Percentiles rank a stretch among this genome's conserved stretches.
Evolutionary conservation across 1,140 invertebrate genomes (phyloP).

Genomic region (Brachionus paranguensis): DNA sequence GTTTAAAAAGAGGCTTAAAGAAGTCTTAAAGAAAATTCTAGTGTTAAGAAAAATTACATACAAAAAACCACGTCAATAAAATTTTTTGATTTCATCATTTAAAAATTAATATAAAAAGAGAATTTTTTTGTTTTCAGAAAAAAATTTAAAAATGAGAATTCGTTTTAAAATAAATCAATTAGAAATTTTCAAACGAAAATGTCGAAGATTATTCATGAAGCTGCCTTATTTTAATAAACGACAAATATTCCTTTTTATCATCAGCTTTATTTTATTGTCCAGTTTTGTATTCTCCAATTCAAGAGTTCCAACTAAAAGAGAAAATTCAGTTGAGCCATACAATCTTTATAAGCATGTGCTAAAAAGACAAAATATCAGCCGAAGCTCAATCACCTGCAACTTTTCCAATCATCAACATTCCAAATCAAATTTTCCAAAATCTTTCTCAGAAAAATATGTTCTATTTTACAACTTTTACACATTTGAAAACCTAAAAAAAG

Average conservation of each 20-base stretch:
- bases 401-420: not conserved
- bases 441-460: not conserved
- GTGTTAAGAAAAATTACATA: too few species aligned
- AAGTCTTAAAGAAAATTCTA: too few species aligned
- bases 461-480: not conserved
- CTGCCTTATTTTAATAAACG: not conserved
- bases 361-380: not conserved
- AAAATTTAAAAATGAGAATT: not conserved
- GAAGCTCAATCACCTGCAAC: not conserved
- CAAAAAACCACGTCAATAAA: too few species aligned
- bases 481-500: not conserved
- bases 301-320: not conserved
- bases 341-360: slow-evolving; percentile 12
- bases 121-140: not conserved
- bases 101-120: too few species aligned
- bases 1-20: too few species aligned
- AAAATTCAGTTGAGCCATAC: not conserved
- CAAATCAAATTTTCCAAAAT: not conserved
- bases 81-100: too few species aligned
- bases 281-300: not conserved
- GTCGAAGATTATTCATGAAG: not conserved
- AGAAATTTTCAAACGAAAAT: not conserved
- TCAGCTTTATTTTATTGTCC: not conserved
- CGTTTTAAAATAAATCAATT: not conserved
- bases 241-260: not conserved